phyloP scores from a whole-genome alignment of 2,888 invertebrate genomes.

The Drosophila testacea region DNA sequence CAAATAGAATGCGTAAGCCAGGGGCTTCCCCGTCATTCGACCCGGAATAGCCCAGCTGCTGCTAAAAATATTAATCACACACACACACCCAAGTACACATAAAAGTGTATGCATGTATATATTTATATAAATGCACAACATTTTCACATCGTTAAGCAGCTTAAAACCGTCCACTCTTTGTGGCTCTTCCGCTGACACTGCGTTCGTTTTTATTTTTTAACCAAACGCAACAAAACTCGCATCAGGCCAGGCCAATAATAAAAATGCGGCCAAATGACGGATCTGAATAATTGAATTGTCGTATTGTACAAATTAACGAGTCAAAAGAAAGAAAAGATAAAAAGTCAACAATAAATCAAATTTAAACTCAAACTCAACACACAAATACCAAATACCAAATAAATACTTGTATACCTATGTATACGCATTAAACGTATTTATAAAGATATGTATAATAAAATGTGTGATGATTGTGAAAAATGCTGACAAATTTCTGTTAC shows the following conservation, averaged over 20 bases:
- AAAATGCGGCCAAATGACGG: conserved; percentile 66
- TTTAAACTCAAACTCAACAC: conserved; percentile 25
- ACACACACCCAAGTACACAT: not conserved
- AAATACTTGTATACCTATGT: not conserved
- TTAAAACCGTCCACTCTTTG: conserved; percentile 46
- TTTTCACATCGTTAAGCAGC: conserved; percentile 50
- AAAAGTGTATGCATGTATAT: not conserved
- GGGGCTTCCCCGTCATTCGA: not conserved
- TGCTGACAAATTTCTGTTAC: conserved; percentile 46
- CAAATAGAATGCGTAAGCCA: not conserved
- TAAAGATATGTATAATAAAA: not conserved
- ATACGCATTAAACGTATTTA: conserved; percentile 8
- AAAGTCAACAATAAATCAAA: conserved; percentile 52
- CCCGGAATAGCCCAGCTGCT: not conserved
- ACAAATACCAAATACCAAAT: not conserved
- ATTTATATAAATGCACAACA: conserved; percentile 14
- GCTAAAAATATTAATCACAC: conserved; percentile 12
- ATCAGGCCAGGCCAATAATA: conserved; percentile 8
- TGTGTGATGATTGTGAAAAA: conserved; percentile 26
- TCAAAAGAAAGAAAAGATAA: conserved; percentile 34
- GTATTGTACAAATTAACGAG: conserved; percentile 53
- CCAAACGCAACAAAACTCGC: conserved; percentile 39
- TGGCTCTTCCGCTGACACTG: conserved; percentile 10
- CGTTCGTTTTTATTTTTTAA: conserved; percentile 38
- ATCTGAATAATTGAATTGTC: conserved; percentile 63